Base-by-base conservation (phyloP, 2,888 invertebrate genomes). In the Cremastobaeus sp. region DNA sequence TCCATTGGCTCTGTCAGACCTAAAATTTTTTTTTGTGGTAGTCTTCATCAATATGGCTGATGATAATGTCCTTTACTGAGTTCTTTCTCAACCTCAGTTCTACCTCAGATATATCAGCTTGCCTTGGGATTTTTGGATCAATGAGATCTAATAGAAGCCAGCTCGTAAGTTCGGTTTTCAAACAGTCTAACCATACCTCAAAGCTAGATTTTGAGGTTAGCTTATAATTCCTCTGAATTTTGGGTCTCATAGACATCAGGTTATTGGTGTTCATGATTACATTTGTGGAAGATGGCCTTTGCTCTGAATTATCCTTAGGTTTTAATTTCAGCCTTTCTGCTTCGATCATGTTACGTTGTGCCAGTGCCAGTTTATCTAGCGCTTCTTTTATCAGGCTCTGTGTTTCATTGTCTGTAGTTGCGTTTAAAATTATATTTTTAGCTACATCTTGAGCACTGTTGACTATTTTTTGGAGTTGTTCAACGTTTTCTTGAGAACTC, bases 1-100 rank as follows among this genome's bases (percentile, higher is more conserved):
- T 71, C 68, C 48, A 59, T 70, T 2, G 65, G 73, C 14, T 77
- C 73, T 37, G 68, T 73, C 20, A 77, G n/a, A 8, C 73, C 77
- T 25, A 75, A 21, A n/a, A 76, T 76, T 17, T 66, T 73, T 11
- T 65, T n/a, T n/a, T n/a, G n/a, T n/a, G n/a, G n/a, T n/a, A n/a
- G n/a, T n/a, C n/a, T n/a, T n/a, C n/a, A n/a, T 76, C 69, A 3
- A 72, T 72, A 8, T 64, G 72, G 9, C 20, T 48, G 8, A 57
- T 55, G 1, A 65, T 73, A 2, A 75, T 77, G 12, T 73, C 76
- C 45, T 75, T 76, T 0, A 76, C 77, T 1, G 70, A 70, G 35
- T 76, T 76, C 30, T 77, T 77, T 3, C 73, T 68, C 43, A 72
- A 3, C 6, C 3, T 32, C 0, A 11, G 1, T 1, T 64, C 41